Percentiles rank a stretch among this genome's conserved stretches.
These are phyloP conservation scores for Drosophila tripunctata DNA, from an alignment of 2,888 invertebrate species.

Conservation along the genomic window DNA sequence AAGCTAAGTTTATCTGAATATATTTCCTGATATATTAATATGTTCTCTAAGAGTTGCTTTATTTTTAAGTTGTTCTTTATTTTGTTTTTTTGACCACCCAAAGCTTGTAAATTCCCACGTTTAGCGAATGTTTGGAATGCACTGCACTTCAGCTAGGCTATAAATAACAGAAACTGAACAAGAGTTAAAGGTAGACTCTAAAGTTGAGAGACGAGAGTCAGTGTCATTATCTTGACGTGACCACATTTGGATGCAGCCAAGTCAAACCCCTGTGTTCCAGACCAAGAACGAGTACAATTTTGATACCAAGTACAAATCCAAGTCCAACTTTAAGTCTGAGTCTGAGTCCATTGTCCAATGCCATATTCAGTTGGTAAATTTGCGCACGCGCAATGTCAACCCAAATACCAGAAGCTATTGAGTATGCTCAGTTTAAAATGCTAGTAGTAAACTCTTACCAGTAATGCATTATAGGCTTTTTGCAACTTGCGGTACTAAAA, in stretches of 20 bases:
- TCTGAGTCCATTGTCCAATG: constrained; percentile 28
- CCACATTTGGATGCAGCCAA: constrained; percentile 47
- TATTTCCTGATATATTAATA: too few relatives aligned
- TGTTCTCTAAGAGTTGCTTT: neutral
- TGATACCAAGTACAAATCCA: neutral
- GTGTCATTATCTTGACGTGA: constrained; percentile 44
- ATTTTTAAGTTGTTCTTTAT: neutral
- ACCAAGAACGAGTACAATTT: constrained; percentile 1
- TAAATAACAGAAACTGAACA: constrained; percentile 37
- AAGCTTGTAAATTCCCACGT: constrained; percentile 40
- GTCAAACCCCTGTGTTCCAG: constrained; percentile 6
- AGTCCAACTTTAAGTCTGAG: constrained; percentile 13
- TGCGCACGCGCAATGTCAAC: constrained; percentile 73
- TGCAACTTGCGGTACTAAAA: constrained; percentile 56
- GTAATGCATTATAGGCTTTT: constrained; percentile 39
- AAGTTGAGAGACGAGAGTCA: neutral
- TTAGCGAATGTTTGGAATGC: neutral
- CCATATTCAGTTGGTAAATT: constrained; percentile 54
- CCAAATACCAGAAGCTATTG: constrained; percentile 63
- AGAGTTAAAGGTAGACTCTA: neutral
- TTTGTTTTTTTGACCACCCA: constrained; percentile 31
- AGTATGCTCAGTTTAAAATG: neutral
- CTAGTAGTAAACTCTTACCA: constrained; percentile 10
- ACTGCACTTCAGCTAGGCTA: constrained; percentile 15
- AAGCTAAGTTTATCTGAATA: too few relatives aligned